Percentiles rank a stretch among this genome's conserved stretches.
phyloP scores from a whole-genome alignment of 2,797 vertebrate genomes.

The Leuciscus waleckii region DNA sequence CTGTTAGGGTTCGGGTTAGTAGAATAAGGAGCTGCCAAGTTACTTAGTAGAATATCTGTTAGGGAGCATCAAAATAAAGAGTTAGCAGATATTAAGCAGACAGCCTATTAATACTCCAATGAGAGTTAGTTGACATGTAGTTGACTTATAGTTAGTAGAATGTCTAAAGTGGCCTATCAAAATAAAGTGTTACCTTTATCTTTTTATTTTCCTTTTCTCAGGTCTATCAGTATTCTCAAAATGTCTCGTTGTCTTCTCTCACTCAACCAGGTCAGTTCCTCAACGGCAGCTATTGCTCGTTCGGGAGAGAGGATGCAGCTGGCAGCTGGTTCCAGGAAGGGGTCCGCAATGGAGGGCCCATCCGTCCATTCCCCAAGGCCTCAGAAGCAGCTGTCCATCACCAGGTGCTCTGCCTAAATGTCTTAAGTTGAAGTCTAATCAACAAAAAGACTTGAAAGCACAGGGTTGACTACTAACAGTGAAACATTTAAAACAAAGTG shows the following conservation, averaged over 20 bases:
- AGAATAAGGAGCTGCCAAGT: too few species aligned
- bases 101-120: too few species aligned
- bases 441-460: neutral
- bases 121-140: too few species aligned
- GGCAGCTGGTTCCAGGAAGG: conserved; percentile 76
- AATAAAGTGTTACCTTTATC: too few species aligned
- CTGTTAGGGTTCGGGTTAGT: too few species aligned
- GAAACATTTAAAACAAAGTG: neutral
- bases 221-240: conserved; percentile 20
- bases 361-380: conserved; percentile 72
- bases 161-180: neutral
- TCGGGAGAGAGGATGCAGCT: conserved; percentile 91
- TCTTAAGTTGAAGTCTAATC: neutral
- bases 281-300: conserved; percentile 91
- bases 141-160: too few species aligned
- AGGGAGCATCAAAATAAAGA: too few species aligned
- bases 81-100: too few species aligned
- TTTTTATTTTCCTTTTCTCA: conserved; percentile 16
- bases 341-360: conserved; percentile 82
- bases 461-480: neutral
- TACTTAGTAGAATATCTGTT: too few species aligned
- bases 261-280: conserved; percentile 85
- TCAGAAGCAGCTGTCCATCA: conserved; percentile 69
- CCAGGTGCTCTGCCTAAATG: conserved; percentile 29
- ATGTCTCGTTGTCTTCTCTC: conserved; percentile 51